These are phyloP conservation scores for Mesodorylaimus sp. DNA, from an alignment of 2,888 invertebrate genomes.

Conservation along the genomic window DNA sequence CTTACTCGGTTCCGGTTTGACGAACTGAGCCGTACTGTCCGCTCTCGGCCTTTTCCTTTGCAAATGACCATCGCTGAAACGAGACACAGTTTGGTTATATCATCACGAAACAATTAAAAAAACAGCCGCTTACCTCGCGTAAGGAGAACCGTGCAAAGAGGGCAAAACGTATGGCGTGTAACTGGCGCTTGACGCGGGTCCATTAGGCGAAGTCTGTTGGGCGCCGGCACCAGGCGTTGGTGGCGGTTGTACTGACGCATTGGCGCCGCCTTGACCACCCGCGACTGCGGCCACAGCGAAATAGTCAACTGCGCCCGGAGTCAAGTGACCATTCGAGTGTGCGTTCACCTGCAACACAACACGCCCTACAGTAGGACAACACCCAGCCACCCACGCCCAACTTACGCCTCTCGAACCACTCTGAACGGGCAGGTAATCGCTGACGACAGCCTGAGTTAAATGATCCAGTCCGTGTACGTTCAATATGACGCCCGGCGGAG, in stretches of 20 bases:
- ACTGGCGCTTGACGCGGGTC: too few species aligned
- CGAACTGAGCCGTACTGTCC: neutral
- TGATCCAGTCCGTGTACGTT: neutral
- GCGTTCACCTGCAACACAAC: too few species aligned
- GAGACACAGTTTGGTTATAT: neutral
- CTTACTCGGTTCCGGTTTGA: conserved; percentile 7
- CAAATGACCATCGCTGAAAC: neutral
- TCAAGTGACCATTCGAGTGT: too few species aligned
- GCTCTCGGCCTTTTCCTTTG: neutral
- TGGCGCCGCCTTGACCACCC: too few species aligned
- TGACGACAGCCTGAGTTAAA: neutral
- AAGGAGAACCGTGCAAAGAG: neutral
- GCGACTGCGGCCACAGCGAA: too few species aligned
- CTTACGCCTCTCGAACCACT: too few species aligned
- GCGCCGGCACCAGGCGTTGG: neutral
- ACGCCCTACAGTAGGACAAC: too few species aligned
- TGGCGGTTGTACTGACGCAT: too few species aligned
- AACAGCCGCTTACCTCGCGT: neutral
- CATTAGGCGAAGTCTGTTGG: neutral
- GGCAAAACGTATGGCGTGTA: neutral
- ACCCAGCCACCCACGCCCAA: too few species aligned
- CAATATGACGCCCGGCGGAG: neutral
- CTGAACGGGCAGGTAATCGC: neutral
- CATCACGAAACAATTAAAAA: neutral
- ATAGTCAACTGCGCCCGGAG: too few species aligned